These are phyloP conservation scores for Semicossyphus pulcher DNA, from an alignment of 2,113 vertebrate genomes.

Conservation along the genomic window DNA sequence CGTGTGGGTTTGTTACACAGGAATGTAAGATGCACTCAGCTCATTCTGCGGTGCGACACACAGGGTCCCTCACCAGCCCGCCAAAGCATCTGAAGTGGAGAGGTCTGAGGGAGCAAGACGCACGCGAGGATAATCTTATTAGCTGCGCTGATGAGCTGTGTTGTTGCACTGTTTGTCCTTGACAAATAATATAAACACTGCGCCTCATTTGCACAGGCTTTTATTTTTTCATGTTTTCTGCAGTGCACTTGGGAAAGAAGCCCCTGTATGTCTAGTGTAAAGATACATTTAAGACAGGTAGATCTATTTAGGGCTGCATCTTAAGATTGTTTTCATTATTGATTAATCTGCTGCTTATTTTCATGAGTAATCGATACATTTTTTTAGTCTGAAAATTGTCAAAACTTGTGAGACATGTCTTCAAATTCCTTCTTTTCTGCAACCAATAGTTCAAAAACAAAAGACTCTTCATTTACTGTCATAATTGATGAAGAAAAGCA, in stretches of 20 bases:
- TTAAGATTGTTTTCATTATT: too few species aligned
- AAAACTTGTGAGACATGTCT: too few species aligned
- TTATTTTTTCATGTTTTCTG: neutral
- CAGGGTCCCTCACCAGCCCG: constrained; percentile 73
- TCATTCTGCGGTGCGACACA: constrained; percentile 68
- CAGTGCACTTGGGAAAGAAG: neutral
- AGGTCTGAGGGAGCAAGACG: constrained; percentile 77
- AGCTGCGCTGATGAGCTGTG: constrained; percentile 69
- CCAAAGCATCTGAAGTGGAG: constrained; percentile 81
- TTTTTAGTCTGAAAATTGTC: too few species aligned
- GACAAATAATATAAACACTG: constrained; percentile 63
- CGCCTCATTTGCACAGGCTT: constrained; percentile 30
- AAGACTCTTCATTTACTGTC: too few species aligned
- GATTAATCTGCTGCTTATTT: neutral
- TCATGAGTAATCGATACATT: neutral
- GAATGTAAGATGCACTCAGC: constrained; percentile 80
- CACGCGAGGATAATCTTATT: constrained; percentile 83
- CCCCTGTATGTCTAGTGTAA: neutral
- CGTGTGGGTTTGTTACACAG: constrained; percentile 84
- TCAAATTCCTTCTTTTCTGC: too few species aligned
- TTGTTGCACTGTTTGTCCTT: constrained; percentile 79
- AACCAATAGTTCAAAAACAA: too few species aligned
- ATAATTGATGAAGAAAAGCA: too few species aligned
- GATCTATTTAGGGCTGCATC: neutral
- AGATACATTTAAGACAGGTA: neutral